Percentiles rank a stretch among this genome's conserved stretches.
These are phyloP conservation scores for Ammodytes dubius DNA, from an alignment of 2,113 vertebrate species.

Conservation along the genomic window DNA sequence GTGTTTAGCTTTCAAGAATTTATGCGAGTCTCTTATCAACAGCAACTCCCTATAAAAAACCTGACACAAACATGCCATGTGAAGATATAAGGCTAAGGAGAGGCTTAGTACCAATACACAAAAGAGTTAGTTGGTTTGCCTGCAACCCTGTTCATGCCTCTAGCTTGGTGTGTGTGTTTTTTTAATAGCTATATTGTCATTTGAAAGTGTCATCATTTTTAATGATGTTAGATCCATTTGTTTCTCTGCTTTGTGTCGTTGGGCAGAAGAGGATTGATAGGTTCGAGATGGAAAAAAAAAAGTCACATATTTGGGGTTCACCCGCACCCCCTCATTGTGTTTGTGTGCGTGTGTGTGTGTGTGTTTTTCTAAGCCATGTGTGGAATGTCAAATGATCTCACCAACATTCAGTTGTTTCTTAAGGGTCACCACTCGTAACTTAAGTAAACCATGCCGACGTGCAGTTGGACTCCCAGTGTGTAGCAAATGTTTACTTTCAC, in stretches of 20 bases:
- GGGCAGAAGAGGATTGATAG: background rate
- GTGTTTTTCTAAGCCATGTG: constrained; percentile 15
- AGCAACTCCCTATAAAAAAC: background rate
- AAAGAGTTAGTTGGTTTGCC: background rate
- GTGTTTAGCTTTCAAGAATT: background rate
- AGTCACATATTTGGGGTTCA: background rate
- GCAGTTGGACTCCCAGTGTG: background rate
- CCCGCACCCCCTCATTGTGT: background rate
- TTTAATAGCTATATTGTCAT: too few species aligned
- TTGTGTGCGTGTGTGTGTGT: background rate
- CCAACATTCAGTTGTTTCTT: constrained; percentile 1
- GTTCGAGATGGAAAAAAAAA: background rate
- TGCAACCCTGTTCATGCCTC: background rate
- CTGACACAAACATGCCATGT: background rate
- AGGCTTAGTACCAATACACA: background rate
- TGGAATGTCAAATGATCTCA: constrained; percentile 16
- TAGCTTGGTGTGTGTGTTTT: too few species aligned
- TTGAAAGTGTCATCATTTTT: too few species aligned
- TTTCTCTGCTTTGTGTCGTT: constrained; percentile 20
- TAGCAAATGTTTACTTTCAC: background rate
- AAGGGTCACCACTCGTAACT: constrained; percentile 1
- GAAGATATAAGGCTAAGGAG: background rate
- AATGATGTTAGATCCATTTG: background rate
- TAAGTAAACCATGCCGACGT: background rate
- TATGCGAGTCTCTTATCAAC: background rate